Base-by-base conservation (phyloP, 1,140 invertebrate genomes). In the Goniozus legneri region DNA sequence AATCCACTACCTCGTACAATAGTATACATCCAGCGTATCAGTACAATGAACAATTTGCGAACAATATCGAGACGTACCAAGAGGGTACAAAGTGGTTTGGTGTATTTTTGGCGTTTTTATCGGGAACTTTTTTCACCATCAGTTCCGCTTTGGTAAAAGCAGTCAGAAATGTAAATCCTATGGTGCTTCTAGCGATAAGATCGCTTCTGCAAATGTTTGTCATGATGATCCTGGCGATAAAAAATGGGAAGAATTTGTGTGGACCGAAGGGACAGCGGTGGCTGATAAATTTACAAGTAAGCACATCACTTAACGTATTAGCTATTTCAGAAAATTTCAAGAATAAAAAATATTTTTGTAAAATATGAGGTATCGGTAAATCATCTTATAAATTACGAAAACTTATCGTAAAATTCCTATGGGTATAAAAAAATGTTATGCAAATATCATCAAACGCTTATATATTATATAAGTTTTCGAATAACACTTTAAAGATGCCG, bases 61-160 rank as follows among this genome's bases (percentile, higher is more conserved):
- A 73, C 41, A 74, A 74, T 52, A 53, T 65, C 12, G 58, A 61
- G 33, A 67, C 52, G 6, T 75, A 76, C 50, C 63, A 52, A 4
- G 70, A 73, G 12, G 56, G 69, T 13, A 76, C 71, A 1, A 75
- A 67, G 27, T 79, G 77, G 75, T 63, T 64, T 44, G 77, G 77
- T 0, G 63, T 79, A 34, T 61, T 78, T 24, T 52, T 79, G 13
- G 77, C 77, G 1, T 77, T 79, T 51, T 14, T 78, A 6, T 79
- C 77, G 1, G 77, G 77, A 3, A 73, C 72, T 15, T 79, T 77
- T 56, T 80, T 80, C 40, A 79, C 77, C 3, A 58, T 79, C 12
- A 77, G 75, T 37, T 74, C 78, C 0, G 72, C 75, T 8, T 57
- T 77, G 36, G 76, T 79, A 2, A 80, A 79, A 56, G 77, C 66